Evolutionary conservation across 2,888 invertebrate species (phyloP).

Genomic region (Microdon myrmicae): DNA sequence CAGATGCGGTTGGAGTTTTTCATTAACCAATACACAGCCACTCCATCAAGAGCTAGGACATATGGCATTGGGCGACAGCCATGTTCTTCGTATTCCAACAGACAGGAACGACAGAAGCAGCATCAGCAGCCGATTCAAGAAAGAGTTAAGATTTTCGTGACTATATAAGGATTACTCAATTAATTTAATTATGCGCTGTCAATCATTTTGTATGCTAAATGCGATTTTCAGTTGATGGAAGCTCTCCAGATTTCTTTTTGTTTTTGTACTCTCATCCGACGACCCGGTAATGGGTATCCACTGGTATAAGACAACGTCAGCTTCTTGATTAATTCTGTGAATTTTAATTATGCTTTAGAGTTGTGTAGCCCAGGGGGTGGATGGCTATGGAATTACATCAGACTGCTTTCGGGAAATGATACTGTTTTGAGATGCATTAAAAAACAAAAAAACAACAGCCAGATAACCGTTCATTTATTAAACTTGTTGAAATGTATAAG

Average conservation of each 20-base stretch:
- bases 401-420: not conserved
- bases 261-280: conserved; percentile 11
- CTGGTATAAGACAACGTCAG: conserved; percentile 50
- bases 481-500: no score
- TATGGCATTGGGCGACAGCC: conserved; percentile 11
- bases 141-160: conserved; percentile 47
- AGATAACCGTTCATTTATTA: no score
- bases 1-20: conserved; percentile 44
- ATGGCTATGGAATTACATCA: conserved; percentile 16
- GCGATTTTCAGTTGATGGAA: conserved; percentile 50
- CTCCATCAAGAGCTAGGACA: conserved; percentile 26
- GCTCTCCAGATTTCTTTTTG: conserved; percentile 21
- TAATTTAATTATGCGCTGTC: conserved; percentile 68
- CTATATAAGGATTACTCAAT: conserved; percentile 66
- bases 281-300: conserved; percentile 37
- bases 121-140: conserved; percentile 25
- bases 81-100: no score
- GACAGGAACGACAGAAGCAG: conserved; percentile 54
- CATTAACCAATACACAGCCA: conserved; percentile 44
- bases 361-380: conserved; percentile 27
- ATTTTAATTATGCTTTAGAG: conserved; percentile 50
- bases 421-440: conserved; percentile 6
- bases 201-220: conserved; percentile 64
- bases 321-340: conserved; percentile 49
- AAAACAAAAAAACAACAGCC: conserved; percentile 4